Evolutionary conservation across 35 echinoderm and acorn worm genomes (phyloP).

Genomic region (Apostichopus californicus): DNA sequence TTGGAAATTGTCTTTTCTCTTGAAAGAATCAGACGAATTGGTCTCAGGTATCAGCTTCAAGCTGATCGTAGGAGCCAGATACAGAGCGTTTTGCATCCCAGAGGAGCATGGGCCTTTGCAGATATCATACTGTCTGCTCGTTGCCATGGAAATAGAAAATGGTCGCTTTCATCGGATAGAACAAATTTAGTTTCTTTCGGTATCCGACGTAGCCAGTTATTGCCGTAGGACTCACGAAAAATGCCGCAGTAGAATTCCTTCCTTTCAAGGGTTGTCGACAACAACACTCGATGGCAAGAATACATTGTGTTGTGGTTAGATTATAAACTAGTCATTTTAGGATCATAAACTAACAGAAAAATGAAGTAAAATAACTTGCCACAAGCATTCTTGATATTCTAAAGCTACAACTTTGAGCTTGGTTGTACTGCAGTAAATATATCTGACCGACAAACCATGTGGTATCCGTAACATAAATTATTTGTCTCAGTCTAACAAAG

Average conservation of each 20-base stretch:
- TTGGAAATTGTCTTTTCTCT: conserved; percentile 12
- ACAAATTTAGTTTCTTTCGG: neutral
- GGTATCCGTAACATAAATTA: no score
- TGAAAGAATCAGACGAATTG: conserved; percentile 35
- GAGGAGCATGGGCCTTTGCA: conserved; percentile 33
- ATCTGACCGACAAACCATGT: no score
- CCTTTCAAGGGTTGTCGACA: no score
- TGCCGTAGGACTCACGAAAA: neutral
- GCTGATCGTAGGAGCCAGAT: conserved; percentile 40
- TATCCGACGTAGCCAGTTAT: neutral
- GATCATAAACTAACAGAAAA: no score
- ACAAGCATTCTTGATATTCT: no score
- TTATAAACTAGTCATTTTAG: no score
- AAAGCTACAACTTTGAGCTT: no score
- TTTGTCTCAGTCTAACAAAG: no score
- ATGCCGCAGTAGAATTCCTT: neutral
- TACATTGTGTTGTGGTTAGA: no score
- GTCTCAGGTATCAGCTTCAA: conserved; percentile 45
- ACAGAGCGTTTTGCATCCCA: conserved; percentile 18
- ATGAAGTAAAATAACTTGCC: no score
- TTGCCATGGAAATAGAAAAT: conserved; percentile 11
- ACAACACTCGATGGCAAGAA: no score
- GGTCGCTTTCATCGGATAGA: neutral
- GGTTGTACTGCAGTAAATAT: no score
- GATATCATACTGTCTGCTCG: conserved; percentile 11